Evolutionary conservation across 1,140 invertebrate genomes (phyloP).

Genomic region (Drosophila tsacasi): DNA sequence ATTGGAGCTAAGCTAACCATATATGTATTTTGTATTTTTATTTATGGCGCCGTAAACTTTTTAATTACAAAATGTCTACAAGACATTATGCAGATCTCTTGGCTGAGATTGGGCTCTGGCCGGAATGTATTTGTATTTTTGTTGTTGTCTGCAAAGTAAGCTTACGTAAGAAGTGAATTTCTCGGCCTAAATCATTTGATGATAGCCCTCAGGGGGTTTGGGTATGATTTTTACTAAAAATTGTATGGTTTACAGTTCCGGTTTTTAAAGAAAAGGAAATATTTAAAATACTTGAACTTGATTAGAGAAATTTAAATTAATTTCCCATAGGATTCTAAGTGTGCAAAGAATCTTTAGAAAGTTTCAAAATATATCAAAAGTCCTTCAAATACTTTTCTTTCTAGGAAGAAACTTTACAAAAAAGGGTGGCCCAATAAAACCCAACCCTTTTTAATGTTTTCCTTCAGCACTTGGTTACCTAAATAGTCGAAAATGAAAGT

Average conservation of each 20-base stretch:
- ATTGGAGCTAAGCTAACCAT: constrained; percentile 12
- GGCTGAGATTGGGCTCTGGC: constrained; percentile 41
- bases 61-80: constrained; percentile 77
- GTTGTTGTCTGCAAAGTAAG: constrained; percentile 7
- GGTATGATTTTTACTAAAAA: constrained; percentile 3
- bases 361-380: background rate
- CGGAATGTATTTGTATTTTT: constrained; percentile 36
- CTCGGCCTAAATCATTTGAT: constrained; percentile 13
- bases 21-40: constrained; percentile 44
- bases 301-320: background rate
- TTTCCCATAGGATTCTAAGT: background rate
- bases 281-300: background rate
- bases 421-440: background rate
- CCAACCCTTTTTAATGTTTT: constrained; percentile 3
- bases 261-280: background rate
- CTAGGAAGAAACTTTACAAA: background rate
- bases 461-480: constrained; percentile 4
- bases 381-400: background rate
- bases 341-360: background rate
- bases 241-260: background rate
- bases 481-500: constrained; percentile 59
- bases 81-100: constrained; percentile 68
- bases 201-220: constrained; percentile 21
- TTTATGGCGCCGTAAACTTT: constrained; percentile 71
- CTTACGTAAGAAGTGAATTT: constrained; percentile 59